A percentile compares a stretch with the other conserved stretches of the same genome.
phyloP scores from a whole-genome alignment of 1,140 invertebrate species.

The Drosophila pectinifera region DNA sequence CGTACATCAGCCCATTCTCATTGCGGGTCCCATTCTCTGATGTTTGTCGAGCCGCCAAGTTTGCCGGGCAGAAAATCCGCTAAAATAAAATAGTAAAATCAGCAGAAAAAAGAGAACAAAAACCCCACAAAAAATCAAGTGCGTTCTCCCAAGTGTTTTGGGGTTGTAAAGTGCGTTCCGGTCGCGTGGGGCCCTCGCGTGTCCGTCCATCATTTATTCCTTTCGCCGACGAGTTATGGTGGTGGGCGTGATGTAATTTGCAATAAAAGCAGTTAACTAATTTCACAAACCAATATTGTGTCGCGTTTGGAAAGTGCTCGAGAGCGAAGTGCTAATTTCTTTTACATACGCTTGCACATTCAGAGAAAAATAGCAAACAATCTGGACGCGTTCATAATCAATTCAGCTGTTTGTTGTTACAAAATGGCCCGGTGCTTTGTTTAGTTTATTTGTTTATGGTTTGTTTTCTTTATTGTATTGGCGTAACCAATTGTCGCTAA shows the following conservation, averaged over 20 bases:
- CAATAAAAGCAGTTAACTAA: slow-evolving; percentile 78
- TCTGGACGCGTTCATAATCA: slow-evolving; percentile 63
- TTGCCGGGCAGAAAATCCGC: slow-evolving; percentile 18
- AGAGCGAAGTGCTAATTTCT: slow-evolving; percentile 68
- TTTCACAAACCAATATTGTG: slow-evolving; percentile 56
- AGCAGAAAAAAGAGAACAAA: background rate
- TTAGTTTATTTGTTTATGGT: slow-evolving; percentile 23
- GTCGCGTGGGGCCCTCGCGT: slow-evolving; percentile 73
- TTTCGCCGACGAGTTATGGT: slow-evolving; percentile 15
- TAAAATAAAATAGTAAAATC: slow-evolving; percentile 2
- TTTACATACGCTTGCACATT: slow-evolving; percentile 39
- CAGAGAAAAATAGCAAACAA: slow-evolving; percentile 18
- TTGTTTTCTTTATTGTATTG: slow-evolving; percentile 23
- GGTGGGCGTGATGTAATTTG: slow-evolving; percentile 81
- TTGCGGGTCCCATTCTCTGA: slow-evolving; percentile 50
- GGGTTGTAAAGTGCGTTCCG: slow-evolving; percentile 69
- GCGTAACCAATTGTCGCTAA: slow-evolving; percentile 42
- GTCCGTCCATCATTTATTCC: slow-evolving; percentile 41
- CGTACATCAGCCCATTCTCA: slow-evolving; percentile 48
- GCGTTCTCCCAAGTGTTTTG: slow-evolving; percentile 51
- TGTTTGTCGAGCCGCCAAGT: slow-evolving; percentile 57
- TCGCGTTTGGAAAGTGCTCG: slow-evolving; percentile 27
- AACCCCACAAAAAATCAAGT: slow-evolving; percentile 36
- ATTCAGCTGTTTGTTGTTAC: slow-evolving; percentile 74
- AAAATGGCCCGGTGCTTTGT: slow-evolving; percentile 44